Percentiles rank a stretch among this genome's conserved stretches.
Conservation (phyloP, 2,113 vertebrate species). For the Ornithorhynchus anatinus region DNA sequence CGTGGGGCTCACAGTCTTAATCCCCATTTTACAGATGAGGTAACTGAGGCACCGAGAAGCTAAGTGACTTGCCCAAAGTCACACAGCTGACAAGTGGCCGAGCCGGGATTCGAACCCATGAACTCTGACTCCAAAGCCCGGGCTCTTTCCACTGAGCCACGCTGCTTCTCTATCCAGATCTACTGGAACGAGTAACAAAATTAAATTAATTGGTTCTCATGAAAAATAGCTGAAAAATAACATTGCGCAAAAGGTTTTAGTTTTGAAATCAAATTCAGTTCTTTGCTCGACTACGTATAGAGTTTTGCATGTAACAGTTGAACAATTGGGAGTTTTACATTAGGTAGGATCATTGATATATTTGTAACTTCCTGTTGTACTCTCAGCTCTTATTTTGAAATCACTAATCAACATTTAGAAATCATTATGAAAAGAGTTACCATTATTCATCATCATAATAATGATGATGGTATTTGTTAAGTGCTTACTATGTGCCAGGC, state of each 20-base stretch:
- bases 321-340: neutral
- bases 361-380: neutral
- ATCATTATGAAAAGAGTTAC: slow-evolving; percentile 5
- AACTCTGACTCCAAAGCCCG: too few relatives aligned
- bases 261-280: neutral
- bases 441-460: too few relatives aligned
- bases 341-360: neutral
- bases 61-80: too few relatives aligned
- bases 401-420: slow-evolving; percentile 6
- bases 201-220: neutral
- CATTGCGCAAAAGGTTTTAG: neutral
- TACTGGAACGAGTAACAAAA: neutral
- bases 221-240: neutral
- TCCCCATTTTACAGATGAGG: too few relatives aligned
- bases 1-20: too few relatives aligned
- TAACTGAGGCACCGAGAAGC: too few relatives aligned
- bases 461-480: too few relatives aligned
- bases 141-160: too few relatives aligned
- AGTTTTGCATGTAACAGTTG: neutral
- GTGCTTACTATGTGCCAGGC: neutral
- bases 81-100: too few relatives aligned
- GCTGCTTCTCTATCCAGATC: too few relatives aligned
- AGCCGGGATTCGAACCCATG: too few relatives aligned
- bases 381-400: slow-evolving; percentile 16
- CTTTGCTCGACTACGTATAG: neutral